A percentile compares a stretch with the other conserved stretches of the same genome.
Conservation (phyloP, 2,113 vertebrate species). For the Nycticebus coucang region DNA sequence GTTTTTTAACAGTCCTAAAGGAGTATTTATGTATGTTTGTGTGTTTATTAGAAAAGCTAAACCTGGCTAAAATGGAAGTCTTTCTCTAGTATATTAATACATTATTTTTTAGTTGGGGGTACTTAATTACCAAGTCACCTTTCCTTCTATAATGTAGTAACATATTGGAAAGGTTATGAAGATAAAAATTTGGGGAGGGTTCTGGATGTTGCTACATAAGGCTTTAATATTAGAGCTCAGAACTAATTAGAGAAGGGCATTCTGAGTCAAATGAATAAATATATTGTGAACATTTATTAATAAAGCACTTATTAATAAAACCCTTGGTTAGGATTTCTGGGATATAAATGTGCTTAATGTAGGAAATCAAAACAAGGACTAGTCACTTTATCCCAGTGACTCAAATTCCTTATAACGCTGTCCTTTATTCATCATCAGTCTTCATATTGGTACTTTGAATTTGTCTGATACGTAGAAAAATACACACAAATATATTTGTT, state of each 20-base stretch:
- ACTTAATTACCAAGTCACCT: slow-evolving; percentile 6
- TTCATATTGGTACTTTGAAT: neutral
- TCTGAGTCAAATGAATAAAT: neutral
- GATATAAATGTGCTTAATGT: neutral
- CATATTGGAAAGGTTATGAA: neutral
- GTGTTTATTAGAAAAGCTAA: neutral
- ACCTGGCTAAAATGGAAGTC: neutral
- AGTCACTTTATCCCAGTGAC: neutral
- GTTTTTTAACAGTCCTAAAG: neutral
- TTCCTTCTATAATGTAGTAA: neutral
- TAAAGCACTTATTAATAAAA: neutral
- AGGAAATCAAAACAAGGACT: neutral
- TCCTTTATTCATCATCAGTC: neutral
- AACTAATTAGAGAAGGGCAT: neutral
- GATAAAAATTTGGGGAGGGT: neutral
- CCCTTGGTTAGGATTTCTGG: slow-evolving; percentile 22
- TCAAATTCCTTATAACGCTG: neutral
- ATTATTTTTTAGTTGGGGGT: neutral
- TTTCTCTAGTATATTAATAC: neutral
- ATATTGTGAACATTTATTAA: neutral
- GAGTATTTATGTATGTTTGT: neutral
- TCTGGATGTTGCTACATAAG: neutral
- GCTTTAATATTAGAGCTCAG: neutral
- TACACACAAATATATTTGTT: slow-evolving; percentile 9
- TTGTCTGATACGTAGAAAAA: slow-evolving; percentile 15